Evolutionary conservation across 2,888 invertebrate genomes (phyloP), one percentile per base, ranked within the genome.

Genomic region (Hirudinaria manillensis): DNA sequence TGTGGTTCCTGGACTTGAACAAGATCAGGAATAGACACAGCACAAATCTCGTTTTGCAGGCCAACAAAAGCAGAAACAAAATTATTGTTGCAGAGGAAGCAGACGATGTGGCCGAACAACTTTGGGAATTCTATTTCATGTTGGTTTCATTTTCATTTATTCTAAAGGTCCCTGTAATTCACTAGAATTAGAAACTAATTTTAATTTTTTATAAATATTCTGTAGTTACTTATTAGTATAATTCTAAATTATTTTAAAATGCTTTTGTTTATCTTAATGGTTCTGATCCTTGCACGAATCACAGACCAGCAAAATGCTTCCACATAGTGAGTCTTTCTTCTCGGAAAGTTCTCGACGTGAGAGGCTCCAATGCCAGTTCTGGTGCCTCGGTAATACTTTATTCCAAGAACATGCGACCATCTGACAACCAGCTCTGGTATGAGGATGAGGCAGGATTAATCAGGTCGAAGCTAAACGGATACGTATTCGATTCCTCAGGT

Each of bases 381-480:
- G 78, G 78, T 19, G 74, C 78, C 21, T 56, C 55, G 66, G 77
- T 77, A n/a, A 76, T 77, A 45, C 68, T 78, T 29, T 76, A 56
- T 24, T 70, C 73, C 10, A 38, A 53, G 7, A 77, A 78, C 70
- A 24, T 29, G 3, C 61, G 70, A 1, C 13, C 68, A 32, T 13
- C 16, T 27, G 66, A n/a, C 32, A 78, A 78, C 70, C 78, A 78
- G 53, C 74, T 78, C 36, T 78, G 78, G 78, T 78, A 78, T 24
- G 78, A 78, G 53, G 78, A 78, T 72, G 74, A 76, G 53, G 24
- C 27, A 13, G 77, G 78, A 56, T 55, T 78, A 13, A n/a, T 78
- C 24, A 66, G 78, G 19, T 77, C 78, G 10, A 77, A 77, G 61
- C 75, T 78, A 27, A 78, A 74, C 56, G 77, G 77, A 53, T 77